Base-by-base conservation (phyloP, 64 coral and sea anemone genomes). In the Montipora foliosa region DNA sequence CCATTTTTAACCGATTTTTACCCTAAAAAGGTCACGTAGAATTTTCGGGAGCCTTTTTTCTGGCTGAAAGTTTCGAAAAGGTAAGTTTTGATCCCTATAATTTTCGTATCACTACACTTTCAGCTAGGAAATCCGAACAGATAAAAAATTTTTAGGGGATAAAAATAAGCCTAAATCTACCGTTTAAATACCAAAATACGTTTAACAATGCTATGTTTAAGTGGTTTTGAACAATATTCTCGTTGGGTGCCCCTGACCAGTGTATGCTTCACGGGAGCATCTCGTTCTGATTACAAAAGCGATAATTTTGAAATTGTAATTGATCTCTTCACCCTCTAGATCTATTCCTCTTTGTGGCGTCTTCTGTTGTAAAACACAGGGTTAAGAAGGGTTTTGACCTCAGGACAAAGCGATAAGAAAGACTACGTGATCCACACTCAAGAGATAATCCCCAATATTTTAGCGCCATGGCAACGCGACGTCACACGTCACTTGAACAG, bases 111-210 rank as follows among this genome's bases (percentile, higher is more conserved):
- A 75, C 72, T 75, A 75, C 1, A 75, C 72, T 75, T 75, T 75
- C 72, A 75, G 72, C n/a, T n/a, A 44, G 72, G 37, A 75, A 75
- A 75, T 75, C 72, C 20, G 60, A 64, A 64, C 60, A 64, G 60
- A 55, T 55, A 0, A 55, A 55, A 55, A 55, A 55, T 55, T 64
- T 15, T 8, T 75, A 29, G n/a, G 44, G 76, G 7, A 84, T 60
- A 84, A 68, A 80, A 79, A 90, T 80, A 66, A 76, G 19, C 86
- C 49, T 89, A 89, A 17, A 61, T 78, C 53, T 46, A 24, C 47
- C 6, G 74, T 53, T 60, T 77, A 59, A 37, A 25, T 89, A 75
- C 87, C 37, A 77, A 37, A 62, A 90, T 78, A 77, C 12, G 53
- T 58, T 77, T 75, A 47, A 47, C 70, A 47, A 92, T 55, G 1